Base-by-base conservation (phyloP, 1,140 invertebrate genomes). In the Carposina sasakii region DNA sequence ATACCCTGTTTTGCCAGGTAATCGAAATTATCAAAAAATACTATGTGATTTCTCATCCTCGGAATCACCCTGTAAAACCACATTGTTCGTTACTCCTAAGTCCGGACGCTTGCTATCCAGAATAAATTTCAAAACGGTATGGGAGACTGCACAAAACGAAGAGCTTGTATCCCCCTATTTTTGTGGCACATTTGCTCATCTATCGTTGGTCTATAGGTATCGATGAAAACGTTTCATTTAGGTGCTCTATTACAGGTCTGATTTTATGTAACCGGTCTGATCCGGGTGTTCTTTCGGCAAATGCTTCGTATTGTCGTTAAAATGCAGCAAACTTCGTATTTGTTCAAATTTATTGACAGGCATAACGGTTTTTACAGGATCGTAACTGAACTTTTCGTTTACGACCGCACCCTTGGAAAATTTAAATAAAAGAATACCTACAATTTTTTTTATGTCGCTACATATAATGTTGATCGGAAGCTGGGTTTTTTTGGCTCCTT, bases 91-190 rank as follows among this genome's bases (percentile, higher is more conserved):
- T 56, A 51, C 64, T 60, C 64, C 66, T 34, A 69, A 53, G 61
- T 69, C 69, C 48, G 63, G 63, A 72, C 58, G 50, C 52, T 61
- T 54, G 45, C 47, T 67, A 47, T 34, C 58, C 65, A 52, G 57
- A 54, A 54, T 64, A 67, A 20, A 68, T 47, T 31, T 60, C 58
- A 58, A 68, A 68, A 33, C 40, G 48, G 48, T 64, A 53, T 40
- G 54, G 52, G 5, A 65, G 23, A 57, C 43, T 63, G 53, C 63
- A 68, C 17, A 75, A 44, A 46, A 75, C 65, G 60, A 36, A 71
- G 31, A 79, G 48, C 52, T 76, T 78, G 28, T 59, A 79, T 8
- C 70, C 74, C 70, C 66, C 77, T 42, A 72, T 76, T 69, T 10
- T 61, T 71, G 22, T 57, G 47, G 60, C 58, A 63, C 52, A 68